A percentile compares a stretch with the other conserved stretches of the same genome.
Evolutionary conservation across 2,797 vertebrate genomes (phyloP).

Genomic region (Numenius phaeopus): DNA sequence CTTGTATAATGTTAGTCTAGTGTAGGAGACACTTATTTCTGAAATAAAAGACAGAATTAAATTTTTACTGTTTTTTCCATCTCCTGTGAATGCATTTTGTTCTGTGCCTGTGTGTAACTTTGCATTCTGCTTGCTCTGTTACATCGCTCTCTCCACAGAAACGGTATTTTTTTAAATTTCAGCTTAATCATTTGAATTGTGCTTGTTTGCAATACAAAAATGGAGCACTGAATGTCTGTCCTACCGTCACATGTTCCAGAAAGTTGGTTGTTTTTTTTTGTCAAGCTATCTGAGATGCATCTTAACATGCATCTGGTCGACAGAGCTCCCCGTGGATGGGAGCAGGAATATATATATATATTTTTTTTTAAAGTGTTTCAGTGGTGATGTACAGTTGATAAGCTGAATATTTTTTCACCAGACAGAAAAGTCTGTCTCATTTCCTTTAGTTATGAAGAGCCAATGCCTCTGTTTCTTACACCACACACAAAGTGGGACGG

Average conservation of each 20-base stretch:
- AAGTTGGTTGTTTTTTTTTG: background rate
- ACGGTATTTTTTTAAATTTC: background rate
- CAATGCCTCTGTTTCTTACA: background rate
- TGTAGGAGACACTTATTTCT: background rate
- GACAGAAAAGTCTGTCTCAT: background rate
- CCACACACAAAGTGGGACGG: background rate
- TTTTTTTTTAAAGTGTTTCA: background rate
- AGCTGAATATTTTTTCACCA: background rate
- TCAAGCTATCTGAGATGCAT: background rate
- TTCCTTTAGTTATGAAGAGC: background rate
- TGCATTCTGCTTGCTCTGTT: background rate
- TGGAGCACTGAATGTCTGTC: background rate
- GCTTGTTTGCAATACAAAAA: constrained; percentile 14
- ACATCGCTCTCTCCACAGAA: background rate
- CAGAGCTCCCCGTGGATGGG: background rate
- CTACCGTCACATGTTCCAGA: background rate
- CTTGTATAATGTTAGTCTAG: background rate
- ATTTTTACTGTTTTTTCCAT: background rate
- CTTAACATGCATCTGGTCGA: background rate
- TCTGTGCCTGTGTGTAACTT: background rate
- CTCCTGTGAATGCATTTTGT: background rate
- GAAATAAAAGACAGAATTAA: background rate
- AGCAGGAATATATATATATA: background rate
- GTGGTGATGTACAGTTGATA: background rate
- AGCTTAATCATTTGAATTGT: background rate